Conservation (phyloP, 2,113 vertebrate genomes). For the Gnathonemus echidnorhynchus region DNA sequence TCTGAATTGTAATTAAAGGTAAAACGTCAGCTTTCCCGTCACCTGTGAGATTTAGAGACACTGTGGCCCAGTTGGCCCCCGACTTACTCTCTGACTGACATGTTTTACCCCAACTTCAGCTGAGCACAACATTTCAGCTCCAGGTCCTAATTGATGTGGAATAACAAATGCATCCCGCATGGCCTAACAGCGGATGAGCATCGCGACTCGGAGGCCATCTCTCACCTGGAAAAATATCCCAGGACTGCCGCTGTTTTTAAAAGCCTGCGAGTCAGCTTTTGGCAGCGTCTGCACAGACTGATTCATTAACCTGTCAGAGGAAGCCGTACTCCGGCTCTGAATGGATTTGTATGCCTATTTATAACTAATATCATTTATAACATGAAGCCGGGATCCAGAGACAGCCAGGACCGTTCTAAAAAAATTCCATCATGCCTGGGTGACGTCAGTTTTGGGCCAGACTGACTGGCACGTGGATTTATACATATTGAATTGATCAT, state of each 20-base stretch:
- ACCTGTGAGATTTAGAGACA: neutral
- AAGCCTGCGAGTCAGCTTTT: neutral
- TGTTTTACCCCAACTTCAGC: neutral
- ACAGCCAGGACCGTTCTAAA: neutral
- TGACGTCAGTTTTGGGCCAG: neutral
- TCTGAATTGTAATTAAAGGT: neutral
- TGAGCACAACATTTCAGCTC: neutral
- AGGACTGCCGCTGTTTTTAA: neutral
- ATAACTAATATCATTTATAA: neutral
- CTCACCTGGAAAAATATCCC: neutral
- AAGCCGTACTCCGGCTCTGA: neutral
- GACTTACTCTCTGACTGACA: neutral
- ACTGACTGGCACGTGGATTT: neutral
- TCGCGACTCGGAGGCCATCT: neutral
- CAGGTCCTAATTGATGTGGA: neutral
- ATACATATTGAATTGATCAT: neutral
- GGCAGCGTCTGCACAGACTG: neutral
- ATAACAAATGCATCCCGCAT: neutral
- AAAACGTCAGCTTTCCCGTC: neutral
- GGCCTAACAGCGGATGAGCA: neutral
- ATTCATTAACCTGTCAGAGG: neutral
- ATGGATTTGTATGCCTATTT: neutral
- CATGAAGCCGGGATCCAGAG: neutral
- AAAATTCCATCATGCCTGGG: neutral
- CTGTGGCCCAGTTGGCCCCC: neutral